Evolutionary conservation across 2,888 invertebrate species (phyloP).

Genomic region (Erebia palarica): DNA sequence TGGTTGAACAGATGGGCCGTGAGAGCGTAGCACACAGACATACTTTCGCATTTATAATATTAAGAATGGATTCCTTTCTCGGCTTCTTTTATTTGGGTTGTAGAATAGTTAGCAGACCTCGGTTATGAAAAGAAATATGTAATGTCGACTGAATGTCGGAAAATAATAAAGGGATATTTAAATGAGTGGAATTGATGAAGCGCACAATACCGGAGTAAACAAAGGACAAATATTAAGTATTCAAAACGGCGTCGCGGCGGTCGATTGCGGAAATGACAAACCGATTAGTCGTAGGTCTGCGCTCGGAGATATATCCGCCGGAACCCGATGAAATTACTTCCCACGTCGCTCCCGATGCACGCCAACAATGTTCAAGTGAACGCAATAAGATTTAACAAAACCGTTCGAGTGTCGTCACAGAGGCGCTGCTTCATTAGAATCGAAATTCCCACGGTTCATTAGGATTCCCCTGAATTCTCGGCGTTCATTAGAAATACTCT

Average conservation of each 20-base stretch:
- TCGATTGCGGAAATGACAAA: constrained; percentile 78
- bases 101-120: neutral
- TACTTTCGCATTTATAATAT: no score
- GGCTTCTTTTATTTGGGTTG: neutral
- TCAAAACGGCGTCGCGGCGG: constrained; percentile 63
- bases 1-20: no score
- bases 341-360: constrained; percentile 60
- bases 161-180: constrained; percentile 5
- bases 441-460: constrained; percentile 80
- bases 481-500: constrained; percentile 78
- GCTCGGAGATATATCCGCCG: constrained; percentile 74
- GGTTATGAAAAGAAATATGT: neutral
- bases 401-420: constrained; percentile 39
- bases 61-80: no score
- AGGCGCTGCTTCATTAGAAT: constrained; percentile 71
- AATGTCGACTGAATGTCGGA: constrained; percentile 3
- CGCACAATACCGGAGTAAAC: constrained; percentile 40
- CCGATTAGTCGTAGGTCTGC: constrained; percentile 75
- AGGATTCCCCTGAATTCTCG: constrained; percentile 72
- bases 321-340: constrained; percentile 73
- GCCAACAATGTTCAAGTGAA: constrained; percentile 60
- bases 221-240: constrained; percentile 65
- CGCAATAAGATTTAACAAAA: constrained; percentile 64
- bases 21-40: no score
- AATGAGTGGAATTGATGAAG: constrained; percentile 15